Percentiles rank a stretch among this genome's conserved stretches.
Conservation (phyloP, 2,888 invertebrate species). For the Callosobruchus maculatus region DNA sequence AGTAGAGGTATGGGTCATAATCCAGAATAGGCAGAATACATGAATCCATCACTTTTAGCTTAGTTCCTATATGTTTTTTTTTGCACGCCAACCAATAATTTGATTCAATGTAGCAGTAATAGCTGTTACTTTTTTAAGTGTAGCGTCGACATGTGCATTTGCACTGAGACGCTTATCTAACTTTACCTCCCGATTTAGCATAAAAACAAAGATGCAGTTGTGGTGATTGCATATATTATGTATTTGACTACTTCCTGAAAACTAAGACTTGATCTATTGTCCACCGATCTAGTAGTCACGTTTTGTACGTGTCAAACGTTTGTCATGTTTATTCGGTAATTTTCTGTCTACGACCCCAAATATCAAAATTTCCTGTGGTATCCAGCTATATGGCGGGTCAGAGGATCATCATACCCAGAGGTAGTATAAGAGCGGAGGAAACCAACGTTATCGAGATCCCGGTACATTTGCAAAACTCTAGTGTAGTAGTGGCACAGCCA, state of each 20-base stretch:
- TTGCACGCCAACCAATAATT: too few relatives aligned
- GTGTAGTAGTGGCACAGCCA: conserved; percentile 31
- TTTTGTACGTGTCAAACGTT: not conserved
- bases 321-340: not conserved
- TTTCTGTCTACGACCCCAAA: not conserved
- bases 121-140: too few relatives aligned
- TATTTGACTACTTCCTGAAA: not conserved
- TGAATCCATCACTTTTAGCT: too few relatives aligned
- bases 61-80: too few relatives aligned
- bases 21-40: too few relatives aligned
- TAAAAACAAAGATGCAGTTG: too few relatives aligned
- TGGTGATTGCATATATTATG: too few relatives aligned
- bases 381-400: conserved; percentile 17
- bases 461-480: conserved; percentile 28
- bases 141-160: too few relatives aligned
- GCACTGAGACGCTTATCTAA: too few relatives aligned
- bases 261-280: not conserved
- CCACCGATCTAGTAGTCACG: not conserved
- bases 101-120: too few relatives aligned
- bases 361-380: not conserved
- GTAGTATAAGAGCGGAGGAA: conserved; percentile 38
- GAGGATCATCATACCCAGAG: conserved; percentile 37
- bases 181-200: too few relatives aligned
- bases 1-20: too few relatives aligned
- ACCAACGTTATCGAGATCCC: conserved; percentile 41